Base-by-base conservation (phyloP, 1,140 invertebrate genomes). In the Chlorops oryzae region DNA sequence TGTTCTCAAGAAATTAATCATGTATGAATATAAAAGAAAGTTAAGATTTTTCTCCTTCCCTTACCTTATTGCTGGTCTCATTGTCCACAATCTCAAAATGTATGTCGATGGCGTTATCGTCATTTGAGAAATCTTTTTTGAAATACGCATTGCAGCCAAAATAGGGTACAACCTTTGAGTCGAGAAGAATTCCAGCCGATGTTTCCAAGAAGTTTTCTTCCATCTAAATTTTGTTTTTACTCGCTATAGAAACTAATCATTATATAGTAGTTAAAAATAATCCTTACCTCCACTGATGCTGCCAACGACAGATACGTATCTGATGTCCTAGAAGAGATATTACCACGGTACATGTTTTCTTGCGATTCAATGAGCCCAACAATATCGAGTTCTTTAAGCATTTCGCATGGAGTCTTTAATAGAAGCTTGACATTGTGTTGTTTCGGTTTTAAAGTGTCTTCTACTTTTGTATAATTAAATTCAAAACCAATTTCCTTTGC, bases 71-170 rank as follows among this genome's bases (percentile, higher is more conserved):
- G 0, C 62, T 9, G 0, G 50, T 54, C 23, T 55, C 62, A 51
- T 70, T 63, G 28, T 71, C 63, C 5, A 50, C 69, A 23, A 79
- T 71, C 41, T 79, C 77, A 27, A 80, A 75, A 1, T 77, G 77
- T 9, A 78, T 72, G 4, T 78, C 76, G 0, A 86, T 47, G 5
- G 75, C 61, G 34, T 80, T 85, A 51, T 83, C 80, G 0, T 72
- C 63, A 20, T 80, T 78, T 0, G 79, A 80, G 40, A 85, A 82
- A 59, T 87, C 81, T 56, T 85, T 84, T 50, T 80, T 83, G 6
- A 81, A 77, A 35, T 76, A 68, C 39, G 82, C 72, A 45, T 77
- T 77, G 13, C 81, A 80, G 52, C 73, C 77, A 17, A 86, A 85
- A 25, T 87, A 71, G 15, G 74, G 74, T 17, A 87, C 70, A 22